A percentile compares a stretch with the other conserved stretches of the same genome.
phyloP scores from a whole-genome alignment of 64 coral and sea anemone species.

The Trachythela sp. region DNA sequence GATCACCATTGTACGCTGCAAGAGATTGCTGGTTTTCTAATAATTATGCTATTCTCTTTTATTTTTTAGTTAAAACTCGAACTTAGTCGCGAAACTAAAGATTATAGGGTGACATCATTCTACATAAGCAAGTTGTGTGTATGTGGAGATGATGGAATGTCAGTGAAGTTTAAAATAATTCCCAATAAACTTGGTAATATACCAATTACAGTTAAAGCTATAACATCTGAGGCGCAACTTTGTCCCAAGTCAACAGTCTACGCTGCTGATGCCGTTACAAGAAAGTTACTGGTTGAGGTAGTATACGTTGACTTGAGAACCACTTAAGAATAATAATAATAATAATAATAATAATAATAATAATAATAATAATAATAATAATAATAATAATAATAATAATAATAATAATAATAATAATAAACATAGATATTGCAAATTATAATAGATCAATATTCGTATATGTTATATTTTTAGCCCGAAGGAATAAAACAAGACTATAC shows the following conservation, averaged over 20 bases:
- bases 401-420: too few relatives aligned
- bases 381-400: too few relatives aligned
- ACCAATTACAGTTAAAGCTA: not conserved
- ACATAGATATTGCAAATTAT: too few relatives aligned
- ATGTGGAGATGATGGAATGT: not conserved
- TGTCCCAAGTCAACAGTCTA: not conserved
- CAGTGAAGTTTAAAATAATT: not conserved
- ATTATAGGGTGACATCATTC: not conserved
- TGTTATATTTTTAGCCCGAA: too few relatives aligned
- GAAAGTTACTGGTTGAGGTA: slow-evolving; percentile 5
- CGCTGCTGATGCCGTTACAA: not conserved
- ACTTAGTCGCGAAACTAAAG: not conserved
- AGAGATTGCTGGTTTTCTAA: not conserved
- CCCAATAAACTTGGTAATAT: not conserved
- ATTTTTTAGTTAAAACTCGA: not conserved
- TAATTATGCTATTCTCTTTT: not conserved
- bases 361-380: too few relatives aligned
- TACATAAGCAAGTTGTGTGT: not conserved
- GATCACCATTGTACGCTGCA: too few relatives aligned
- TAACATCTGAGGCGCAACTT: not conserved
- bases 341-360: too few relatives aligned
- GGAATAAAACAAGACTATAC: slow-evolving; percentile 22
- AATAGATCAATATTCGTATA: too few relatives aligned
- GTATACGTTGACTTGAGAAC: not conserved
- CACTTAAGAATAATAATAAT: too few relatives aligned